Evolutionary conservation across 1,140 invertebrate genomes (phyloP).

Genomic region (Calycopis cecrops): DNA sequence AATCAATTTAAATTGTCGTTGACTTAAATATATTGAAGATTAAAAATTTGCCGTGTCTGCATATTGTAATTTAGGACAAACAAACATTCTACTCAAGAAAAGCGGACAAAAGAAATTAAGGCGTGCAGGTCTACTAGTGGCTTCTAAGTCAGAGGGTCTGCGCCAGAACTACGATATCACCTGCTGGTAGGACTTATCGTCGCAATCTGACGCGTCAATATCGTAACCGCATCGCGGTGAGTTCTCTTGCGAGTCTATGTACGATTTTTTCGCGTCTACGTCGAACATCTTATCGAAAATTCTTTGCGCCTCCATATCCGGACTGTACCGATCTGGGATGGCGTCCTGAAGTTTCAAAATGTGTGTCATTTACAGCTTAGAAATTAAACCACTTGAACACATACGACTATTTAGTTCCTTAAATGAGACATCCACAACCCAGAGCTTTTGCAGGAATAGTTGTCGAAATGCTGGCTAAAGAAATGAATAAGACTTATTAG

Average conservation of each 20-base stretch:
- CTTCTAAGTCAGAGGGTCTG: conserved; percentile 51
- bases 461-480: no score
- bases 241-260: conserved; percentile 58
- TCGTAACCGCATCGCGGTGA: conserved; percentile 66
- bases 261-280: conserved; percentile 66
- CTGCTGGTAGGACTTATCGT: conserved; percentile 69
- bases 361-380: conserved; percentile 24
- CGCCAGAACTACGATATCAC: conserved; percentile 64
- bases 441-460: no score
- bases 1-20: no score
- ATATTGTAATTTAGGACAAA: conserved; percentile 36
- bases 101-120: conserved; percentile 62
- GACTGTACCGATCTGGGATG: conserved; percentile 72
- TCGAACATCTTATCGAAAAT: conserved; percentile 75
- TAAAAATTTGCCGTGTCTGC: conserved; percentile 50
- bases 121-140: conserved; percentile 70
- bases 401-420: no score
- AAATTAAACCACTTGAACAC: conserved; percentile 9
- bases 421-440: no score
- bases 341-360: conserved; percentile 70
- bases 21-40: no score
- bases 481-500: no score
- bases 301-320: conserved; percentile 70
- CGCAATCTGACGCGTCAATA: conserved; percentile 68
- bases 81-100: conserved; percentile 52